These are phyloP conservation scores for Montipora efflorescens DNA, from an alignment of 64 coral and sea anemone genomes.

Conservation along the genomic window DNA sequence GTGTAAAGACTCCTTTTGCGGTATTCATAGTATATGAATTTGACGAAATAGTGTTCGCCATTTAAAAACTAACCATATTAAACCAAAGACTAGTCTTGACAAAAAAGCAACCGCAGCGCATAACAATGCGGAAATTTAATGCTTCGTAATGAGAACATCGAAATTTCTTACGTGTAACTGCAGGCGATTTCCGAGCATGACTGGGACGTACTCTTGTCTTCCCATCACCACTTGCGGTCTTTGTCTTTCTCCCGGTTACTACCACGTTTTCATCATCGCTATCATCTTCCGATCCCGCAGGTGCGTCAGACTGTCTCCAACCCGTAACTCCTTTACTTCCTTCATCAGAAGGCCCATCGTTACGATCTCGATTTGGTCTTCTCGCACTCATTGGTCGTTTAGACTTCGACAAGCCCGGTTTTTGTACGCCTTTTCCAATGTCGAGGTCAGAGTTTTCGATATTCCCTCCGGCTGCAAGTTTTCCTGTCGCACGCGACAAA, in stretches of 20 bases:
- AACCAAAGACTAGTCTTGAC: background rate
- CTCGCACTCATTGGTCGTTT: constrained; percentile 24
- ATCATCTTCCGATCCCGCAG: constrained; percentile 10
- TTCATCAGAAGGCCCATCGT: background rate
- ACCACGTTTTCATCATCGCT: constrained; percentile 31
- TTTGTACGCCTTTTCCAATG: background rate
- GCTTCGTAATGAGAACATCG: background rate
- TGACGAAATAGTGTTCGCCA: too few relatives aligned
- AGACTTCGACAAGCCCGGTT: constrained; percentile 1
- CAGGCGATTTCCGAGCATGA: constrained; percentile 11
- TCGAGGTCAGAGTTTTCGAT: background rate
- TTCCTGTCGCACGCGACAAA: background rate
- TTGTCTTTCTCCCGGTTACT: constrained; percentile 16
- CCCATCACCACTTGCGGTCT: background rate
- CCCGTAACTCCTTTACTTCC: background rate
- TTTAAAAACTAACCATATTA: too few relatives aligned
- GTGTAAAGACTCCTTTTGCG: too few relatives aligned
- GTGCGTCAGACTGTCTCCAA: background rate
- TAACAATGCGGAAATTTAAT: too few relatives aligned
- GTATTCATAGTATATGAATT: too few relatives aligned
- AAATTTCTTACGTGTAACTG: constrained; percentile 7
- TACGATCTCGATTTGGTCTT: background rate
- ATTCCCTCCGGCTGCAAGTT: background rate
- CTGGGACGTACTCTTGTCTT: constrained; percentile 1
- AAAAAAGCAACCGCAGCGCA: background rate